phyloP scores from a whole-genome alignment of 2,797 vertebrate species.

The Dicrostonyx torquatus region DNA sequence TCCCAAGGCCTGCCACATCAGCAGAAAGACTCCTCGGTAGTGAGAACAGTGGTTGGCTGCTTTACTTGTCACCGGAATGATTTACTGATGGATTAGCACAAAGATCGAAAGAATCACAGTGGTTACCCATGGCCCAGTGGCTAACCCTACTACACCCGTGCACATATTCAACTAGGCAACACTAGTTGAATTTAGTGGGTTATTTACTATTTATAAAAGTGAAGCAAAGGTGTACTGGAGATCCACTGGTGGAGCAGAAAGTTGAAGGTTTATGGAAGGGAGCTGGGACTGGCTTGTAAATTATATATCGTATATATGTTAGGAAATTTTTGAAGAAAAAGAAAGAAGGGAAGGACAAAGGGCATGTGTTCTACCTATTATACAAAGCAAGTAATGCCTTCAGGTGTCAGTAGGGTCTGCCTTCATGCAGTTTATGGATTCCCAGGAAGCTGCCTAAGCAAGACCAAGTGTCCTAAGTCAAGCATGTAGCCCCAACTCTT shows the following conservation, averaged over 20 bases:
- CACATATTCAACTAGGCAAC: too few species aligned
- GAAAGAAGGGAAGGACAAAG: background rate
- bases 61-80: background rate
- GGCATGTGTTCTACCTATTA: background rate
- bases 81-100: background rate
- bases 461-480: background rate
- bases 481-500: background rate
- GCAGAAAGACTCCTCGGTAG: background rate
- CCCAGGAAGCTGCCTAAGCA: too few species aligned
- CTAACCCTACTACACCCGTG: background rate
- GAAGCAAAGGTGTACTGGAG: background rate
- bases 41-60: background rate
- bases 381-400: background rate
- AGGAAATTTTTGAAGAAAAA: background rate
- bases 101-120: background rate
- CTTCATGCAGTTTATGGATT: background rate
- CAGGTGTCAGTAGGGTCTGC: background rate
- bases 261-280: background rate
- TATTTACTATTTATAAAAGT: background rate
- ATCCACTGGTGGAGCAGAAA: background rate
- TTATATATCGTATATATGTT: background rate
- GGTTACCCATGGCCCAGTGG: background rate
- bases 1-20: background rate
- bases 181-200: background rate
- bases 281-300: background rate